Evolutionary conservation across 2,888 invertebrate genomes (phyloP), one percentile per base, ranked within the genome.

Genomic region (Rhopalosiphum nymphaeae): DNA sequence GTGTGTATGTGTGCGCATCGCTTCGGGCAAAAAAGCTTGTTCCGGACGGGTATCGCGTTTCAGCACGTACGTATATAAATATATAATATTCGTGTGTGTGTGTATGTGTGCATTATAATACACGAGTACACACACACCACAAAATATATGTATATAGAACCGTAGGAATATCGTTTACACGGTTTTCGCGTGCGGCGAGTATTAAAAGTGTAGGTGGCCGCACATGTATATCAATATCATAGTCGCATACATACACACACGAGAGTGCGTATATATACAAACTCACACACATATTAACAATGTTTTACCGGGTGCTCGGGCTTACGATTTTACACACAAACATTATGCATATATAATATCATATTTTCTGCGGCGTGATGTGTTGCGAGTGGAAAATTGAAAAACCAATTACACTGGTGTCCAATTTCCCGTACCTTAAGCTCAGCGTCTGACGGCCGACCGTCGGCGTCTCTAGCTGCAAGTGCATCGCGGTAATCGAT

Each of bases 31-130:
- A 89, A 93, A 93, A 93, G 92, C 88, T 93, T 93, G 92, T 93
- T 93, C 88, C 56, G 53, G 78, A 78, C 92, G 56, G 25, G 92
- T 93, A 89, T 93, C 92, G 92, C 92, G 92, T 93, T 93, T 93
- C 92, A 89, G 67, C 53, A 44, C 88, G 49, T 91, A 87, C 36
- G 36, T 26, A 61, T 61, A 61, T 42, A 44, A 29, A 89, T 46
- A 67, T n/a, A 46, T 29, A 89, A 56, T 56, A 36, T 46, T 36
- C 56, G 89, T 89, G 36, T 78, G n/a, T 67, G 61, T 57, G 57
- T 57, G 42, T 44, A 49, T 26, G 26, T 16, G 25, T 67, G 13
- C 16, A 49, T 26, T 53, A 88, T 36, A 13, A 49, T 36, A 49
- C 49, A 67, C 67, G 44, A 26, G 49, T 49, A 49, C 78, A 42